These are phyloP conservation scores for Caenorhabditis briggsae DNA, from an alignment of 1,140 invertebrate species.

Conservation along the genomic window DNA sequence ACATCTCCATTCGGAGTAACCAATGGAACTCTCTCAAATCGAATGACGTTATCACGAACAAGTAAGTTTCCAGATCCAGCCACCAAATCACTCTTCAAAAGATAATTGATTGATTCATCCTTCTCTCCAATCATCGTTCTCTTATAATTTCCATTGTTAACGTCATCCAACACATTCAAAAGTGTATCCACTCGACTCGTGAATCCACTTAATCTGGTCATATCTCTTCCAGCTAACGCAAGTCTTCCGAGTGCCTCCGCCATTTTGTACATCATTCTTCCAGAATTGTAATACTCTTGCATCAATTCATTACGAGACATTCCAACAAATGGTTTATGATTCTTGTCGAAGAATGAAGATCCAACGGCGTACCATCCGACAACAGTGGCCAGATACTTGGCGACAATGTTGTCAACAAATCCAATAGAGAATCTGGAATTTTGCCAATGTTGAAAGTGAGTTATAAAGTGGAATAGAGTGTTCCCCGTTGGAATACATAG, in stretches of 20 bases:
- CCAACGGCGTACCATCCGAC: conserved; percentile 95
- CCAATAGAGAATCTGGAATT: conserved; percentile 87
- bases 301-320: conserved; percentile 72
- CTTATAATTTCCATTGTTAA: conserved; percentile 88
- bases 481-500: too few species aligned
- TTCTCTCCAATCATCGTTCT: conserved; percentile 86
- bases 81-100: conserved; percentile 25
- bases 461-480: too few species aligned
- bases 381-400: conserved; percentile 94
- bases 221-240: conserved; percentile 91
- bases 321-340: conserved; percentile 74
- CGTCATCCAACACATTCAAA: conserved; percentile 87
- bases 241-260: conserved; percentile 95
- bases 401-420: conserved; percentile 93
- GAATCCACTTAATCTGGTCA: conserved; percentile 92
- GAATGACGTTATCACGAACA: conserved; percentile 90
- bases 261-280: conserved; percentile 94
- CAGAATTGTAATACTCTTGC: conserved; percentile 92
- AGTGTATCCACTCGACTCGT: conserved; percentile 92
- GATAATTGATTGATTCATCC: not conserved
- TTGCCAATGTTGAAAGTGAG: not conserved
- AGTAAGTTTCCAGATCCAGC: conserved; percentile 84
- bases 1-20: conserved; percentile 97
- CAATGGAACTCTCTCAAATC: conserved; percentile 91
- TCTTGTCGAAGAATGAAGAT: conserved; percentile 87